Conservation (phyloP, 2,113 vertebrate species). For the Rostratula benghalensis region DNA sequence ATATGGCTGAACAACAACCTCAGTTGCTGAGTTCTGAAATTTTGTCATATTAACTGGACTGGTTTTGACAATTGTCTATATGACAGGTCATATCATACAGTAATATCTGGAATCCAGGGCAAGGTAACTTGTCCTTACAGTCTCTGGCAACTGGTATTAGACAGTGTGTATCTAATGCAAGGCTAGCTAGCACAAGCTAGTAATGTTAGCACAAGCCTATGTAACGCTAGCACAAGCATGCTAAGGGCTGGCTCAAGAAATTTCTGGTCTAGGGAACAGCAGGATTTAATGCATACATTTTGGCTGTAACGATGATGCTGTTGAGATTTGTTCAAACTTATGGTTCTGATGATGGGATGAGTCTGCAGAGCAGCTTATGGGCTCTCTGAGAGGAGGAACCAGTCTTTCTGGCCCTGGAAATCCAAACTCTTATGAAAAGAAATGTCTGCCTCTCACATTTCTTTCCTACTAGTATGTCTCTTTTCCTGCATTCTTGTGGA, state of each 20-base stretch:
- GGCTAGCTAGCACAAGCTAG: too few species aligned
- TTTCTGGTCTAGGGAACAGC: not conserved
- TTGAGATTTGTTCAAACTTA: not conserved
- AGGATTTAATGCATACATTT: not conserved
- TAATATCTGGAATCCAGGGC: not conserved
- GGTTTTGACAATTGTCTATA: not conserved
- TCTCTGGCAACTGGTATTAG: not conserved
- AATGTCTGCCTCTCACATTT: not conserved
- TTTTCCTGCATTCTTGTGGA: not conserved
- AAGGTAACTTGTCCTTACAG: not conserved
- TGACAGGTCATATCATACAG: not conserved
- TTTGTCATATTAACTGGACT: not conserved
- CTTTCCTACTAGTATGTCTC: not conserved
- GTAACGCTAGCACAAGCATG: not conserved
- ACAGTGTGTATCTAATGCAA: not conserved
- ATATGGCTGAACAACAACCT: not conserved
- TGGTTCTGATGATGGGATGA: not conserved
- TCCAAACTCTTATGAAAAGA: not conserved
- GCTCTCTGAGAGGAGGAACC: not conserved
- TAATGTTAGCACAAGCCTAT: too few species aligned
- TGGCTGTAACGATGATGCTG: not conserved
- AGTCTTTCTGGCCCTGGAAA: not conserved
- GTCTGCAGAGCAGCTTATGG: not conserved
- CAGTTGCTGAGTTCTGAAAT: not conserved
- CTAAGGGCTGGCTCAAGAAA: not conserved